These are phyloP conservation scores for Sinocyclocheilus maitianheensis DNA, from an alignment of 2,113 vertebrate genomes.

Conservation along the genomic window DNA sequence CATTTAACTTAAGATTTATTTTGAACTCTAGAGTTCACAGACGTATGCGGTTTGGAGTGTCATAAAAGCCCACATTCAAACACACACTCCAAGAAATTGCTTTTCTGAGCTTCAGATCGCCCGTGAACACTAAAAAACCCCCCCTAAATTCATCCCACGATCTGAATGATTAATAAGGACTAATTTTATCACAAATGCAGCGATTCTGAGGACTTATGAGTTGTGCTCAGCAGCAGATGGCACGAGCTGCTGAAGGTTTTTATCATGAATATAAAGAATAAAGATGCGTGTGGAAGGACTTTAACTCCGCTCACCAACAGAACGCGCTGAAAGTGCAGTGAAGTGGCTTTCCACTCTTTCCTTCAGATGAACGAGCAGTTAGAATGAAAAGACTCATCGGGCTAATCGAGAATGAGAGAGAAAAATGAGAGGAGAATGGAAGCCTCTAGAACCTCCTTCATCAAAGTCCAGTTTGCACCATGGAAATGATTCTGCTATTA, in stretches of 20 bases:
- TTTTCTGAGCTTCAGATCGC: slow-evolving; percentile 1
- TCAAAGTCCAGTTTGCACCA: slow-evolving; percentile 26
- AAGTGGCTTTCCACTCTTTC: slow-evolving; percentile 61
- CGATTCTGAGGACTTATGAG: not conserved
- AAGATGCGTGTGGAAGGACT: slow-evolving; percentile 65
- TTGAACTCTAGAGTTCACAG: not conserved
- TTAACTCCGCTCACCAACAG: slow-evolving; percentile 64
- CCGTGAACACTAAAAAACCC: not conserved
- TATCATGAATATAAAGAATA: slow-evolving; percentile 65
- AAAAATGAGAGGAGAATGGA: slow-evolving; percentile 38
- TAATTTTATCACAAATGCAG: slow-evolving; percentile 18
- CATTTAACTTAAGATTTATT: not conserved
- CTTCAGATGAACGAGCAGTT: slow-evolving; percentile 65
- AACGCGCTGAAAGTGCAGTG: slow-evolving; percentile 66
- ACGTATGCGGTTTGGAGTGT: not conserved
- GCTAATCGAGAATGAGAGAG: slow-evolving; percentile 55
- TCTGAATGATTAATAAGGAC: slow-evolving; percentile 33
- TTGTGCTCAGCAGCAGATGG: slow-evolving; percentile 68
- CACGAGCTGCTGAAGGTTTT: slow-evolving; percentile 65
- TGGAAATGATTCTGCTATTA: not conserved
- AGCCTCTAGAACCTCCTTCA: slow-evolving; percentile 3
- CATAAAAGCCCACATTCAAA: not conserved
- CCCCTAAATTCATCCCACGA: not conserved
- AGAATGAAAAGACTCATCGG: slow-evolving; percentile 52
- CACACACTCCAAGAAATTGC: not conserved